Conservation (phyloP, 2,797 vertebrate genomes). For the Cheirogaleus major region DNA sequence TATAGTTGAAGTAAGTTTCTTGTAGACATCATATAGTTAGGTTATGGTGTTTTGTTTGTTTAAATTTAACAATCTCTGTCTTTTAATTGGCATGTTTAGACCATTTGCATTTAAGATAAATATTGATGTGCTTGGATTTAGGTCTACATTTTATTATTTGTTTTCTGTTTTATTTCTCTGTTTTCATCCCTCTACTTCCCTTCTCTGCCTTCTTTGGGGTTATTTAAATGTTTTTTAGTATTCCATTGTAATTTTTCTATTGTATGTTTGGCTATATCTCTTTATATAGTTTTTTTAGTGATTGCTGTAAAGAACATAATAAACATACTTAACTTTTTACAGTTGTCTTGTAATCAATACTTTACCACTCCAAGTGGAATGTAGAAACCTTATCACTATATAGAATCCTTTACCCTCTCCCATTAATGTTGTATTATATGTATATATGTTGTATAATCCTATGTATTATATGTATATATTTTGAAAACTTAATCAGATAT, state of each 20-base stretch:
- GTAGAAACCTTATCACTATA: background rate
- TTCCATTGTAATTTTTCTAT: background rate
- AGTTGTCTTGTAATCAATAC: background rate
- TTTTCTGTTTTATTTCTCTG: background rate
- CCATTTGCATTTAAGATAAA: background rate
- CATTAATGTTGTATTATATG: background rate
- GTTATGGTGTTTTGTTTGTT: background rate
- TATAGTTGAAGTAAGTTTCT: background rate
- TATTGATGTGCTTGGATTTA: background rate
- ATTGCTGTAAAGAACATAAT: background rate
- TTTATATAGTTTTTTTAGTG: background rate
- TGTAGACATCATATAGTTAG: background rate
- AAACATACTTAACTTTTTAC: background rate
- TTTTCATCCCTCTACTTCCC: background rate
- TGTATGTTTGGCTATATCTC: background rate
- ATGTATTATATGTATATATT: background rate
- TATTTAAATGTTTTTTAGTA: background rate
- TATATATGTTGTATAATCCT: background rate
- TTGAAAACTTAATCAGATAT: slow-evolving; percentile 21
- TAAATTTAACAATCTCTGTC: background rate
- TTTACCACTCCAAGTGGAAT: background rate
- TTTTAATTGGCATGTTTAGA: background rate
- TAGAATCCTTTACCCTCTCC: background rate
- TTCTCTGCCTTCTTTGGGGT: background rate
- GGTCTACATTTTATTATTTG: background rate